Percentiles rank a stretch among this genome's conserved stretches.
phyloP scores from a whole-genome alignment of 2,797 vertebrate species.

The Cephalopachus bancanus region DNA sequence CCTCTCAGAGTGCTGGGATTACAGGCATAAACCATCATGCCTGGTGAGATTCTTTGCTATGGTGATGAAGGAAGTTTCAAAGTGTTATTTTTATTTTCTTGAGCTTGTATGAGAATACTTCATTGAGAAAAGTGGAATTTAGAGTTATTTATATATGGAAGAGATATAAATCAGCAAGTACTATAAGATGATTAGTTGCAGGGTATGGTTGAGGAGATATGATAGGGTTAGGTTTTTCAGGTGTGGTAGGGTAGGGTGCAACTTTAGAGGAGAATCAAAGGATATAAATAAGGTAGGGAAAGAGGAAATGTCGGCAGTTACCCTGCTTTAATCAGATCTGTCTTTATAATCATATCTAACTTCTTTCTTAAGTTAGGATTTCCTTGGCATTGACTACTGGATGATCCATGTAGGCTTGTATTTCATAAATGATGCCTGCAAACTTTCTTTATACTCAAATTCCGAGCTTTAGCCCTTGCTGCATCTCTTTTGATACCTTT shows the following conservation, averaged over 20 bases:
- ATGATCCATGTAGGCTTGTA: not conserved
- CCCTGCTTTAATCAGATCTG: not conserved
- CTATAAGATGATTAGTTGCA: not conserved
- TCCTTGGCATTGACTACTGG: not conserved
- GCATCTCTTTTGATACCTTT: not conserved
- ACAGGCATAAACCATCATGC: too few species aligned
- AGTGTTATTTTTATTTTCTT: not conserved
- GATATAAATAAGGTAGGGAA: not conserved
- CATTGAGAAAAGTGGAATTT: slow-evolving; percentile 30
- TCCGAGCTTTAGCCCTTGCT: not conserved
- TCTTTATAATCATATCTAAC: not conserved
- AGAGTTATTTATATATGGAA: not conserved
- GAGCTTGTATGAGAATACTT: not conserved
- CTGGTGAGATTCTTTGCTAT: not conserved
- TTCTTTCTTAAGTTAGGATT: not conserved
- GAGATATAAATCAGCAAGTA: not conserved
- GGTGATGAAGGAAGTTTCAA: not conserved
- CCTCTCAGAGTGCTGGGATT: too few species aligned
- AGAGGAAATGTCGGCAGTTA: not conserved
- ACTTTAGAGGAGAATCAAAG: not conserved
- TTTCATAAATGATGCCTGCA: not conserved
- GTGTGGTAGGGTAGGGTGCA: not conserved
- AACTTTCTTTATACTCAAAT: not conserved
- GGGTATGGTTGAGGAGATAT: not conserved
- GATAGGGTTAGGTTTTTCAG: not conserved